phyloP scores from a whole-genome alignment of 1,140 invertebrate genomes.

The Drosophila ohnishii region DNA sequence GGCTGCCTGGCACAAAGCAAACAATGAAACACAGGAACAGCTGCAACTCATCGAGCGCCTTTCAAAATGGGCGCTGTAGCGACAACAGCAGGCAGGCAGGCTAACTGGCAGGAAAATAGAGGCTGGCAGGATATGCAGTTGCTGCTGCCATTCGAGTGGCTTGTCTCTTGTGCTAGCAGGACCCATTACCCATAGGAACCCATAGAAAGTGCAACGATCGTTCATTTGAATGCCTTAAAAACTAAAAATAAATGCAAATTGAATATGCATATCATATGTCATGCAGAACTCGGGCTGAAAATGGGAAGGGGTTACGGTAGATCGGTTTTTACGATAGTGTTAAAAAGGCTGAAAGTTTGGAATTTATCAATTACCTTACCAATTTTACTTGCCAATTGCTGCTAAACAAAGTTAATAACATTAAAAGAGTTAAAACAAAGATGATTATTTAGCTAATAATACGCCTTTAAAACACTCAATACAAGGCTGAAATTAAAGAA shows the following conservation, averaged over 20 bases:
- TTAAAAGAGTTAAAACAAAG: background rate
- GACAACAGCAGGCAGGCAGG: constrained; percentile 34
- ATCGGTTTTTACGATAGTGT: background rate
- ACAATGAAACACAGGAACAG: constrained; percentile 58
- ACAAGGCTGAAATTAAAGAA: constrained; percentile 2
- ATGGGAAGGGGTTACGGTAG: background rate
- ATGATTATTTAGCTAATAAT: background rate
- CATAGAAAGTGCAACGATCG: constrained; percentile 63
- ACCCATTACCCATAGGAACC: constrained; percentile 25
- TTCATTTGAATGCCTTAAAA: constrained; percentile 34
- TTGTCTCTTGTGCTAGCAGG: constrained; percentile 24
- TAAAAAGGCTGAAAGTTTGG: constrained; percentile 5
- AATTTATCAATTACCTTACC: constrained; percentile 18
- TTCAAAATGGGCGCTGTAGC: constrained; percentile 55
- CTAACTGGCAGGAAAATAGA: constrained; percentile 41
- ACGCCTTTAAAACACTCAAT: background rate
- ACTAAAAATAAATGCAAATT: constrained; percentile 19
- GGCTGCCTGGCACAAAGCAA: constrained; percentile 49
- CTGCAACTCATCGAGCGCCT: constrained; percentile 72
- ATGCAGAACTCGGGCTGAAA: constrained; percentile 29
- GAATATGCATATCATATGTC: constrained; percentile 24
- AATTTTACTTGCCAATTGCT: background rate
- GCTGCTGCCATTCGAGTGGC: constrained; percentile 33
- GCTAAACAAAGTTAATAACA: constrained; percentile 1
- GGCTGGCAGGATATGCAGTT: constrained; percentile 71